phyloP scores from a whole-genome alignment of 2,888 invertebrate genomes.

The Pyrocoelia pectoralis region DNA sequence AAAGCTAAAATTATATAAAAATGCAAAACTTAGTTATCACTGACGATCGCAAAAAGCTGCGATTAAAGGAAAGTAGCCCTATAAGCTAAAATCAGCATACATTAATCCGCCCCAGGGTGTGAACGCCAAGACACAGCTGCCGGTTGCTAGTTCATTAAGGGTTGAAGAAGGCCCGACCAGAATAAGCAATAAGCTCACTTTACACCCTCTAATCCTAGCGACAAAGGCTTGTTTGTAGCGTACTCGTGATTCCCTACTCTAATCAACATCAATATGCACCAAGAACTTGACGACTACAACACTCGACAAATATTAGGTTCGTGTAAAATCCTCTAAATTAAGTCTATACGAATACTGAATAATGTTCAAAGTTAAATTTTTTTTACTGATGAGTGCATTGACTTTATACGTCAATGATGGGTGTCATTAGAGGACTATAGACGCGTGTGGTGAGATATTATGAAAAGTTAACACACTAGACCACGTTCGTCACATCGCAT shows the following conservation, averaged over 20 bases:
- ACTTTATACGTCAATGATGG: too few relatives aligned
- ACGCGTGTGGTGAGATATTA: too few relatives aligned
- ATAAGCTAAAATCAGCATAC: constrained; percentile 49
- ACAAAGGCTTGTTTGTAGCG: constrained; percentile 51
- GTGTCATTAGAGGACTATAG: too few relatives aligned
- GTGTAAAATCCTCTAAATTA: constrained; percentile 29
- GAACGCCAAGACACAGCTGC: constrained; percentile 41
- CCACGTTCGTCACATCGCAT: too few relatives aligned
- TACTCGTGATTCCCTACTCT: constrained; percentile 47
- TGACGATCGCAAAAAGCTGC: constrained; percentile 42
- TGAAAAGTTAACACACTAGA: too few relatives aligned
- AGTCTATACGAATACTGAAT: constrained; percentile 12
- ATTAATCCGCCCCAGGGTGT: constrained; percentile 45
- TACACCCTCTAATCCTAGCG: constrained; percentile 50
- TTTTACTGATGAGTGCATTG: not conserved
- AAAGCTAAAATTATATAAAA: constrained; percentile 25
- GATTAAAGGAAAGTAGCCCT: constrained; percentile 48
- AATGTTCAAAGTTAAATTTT: too few relatives aligned
- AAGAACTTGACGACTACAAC: constrained; percentile 43
- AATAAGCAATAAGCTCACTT: constrained; percentile 52
- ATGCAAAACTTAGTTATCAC: constrained; percentile 31
- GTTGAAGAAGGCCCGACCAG: constrained; percentile 48
- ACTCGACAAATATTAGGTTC: constrained; percentile 35
- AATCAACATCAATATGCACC: constrained; percentile 50
- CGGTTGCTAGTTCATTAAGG: constrained; percentile 48